Evolutionary conservation across 2,113 vertebrate species (phyloP).

Genomic region (Microcebus griseorufus): DNA sequence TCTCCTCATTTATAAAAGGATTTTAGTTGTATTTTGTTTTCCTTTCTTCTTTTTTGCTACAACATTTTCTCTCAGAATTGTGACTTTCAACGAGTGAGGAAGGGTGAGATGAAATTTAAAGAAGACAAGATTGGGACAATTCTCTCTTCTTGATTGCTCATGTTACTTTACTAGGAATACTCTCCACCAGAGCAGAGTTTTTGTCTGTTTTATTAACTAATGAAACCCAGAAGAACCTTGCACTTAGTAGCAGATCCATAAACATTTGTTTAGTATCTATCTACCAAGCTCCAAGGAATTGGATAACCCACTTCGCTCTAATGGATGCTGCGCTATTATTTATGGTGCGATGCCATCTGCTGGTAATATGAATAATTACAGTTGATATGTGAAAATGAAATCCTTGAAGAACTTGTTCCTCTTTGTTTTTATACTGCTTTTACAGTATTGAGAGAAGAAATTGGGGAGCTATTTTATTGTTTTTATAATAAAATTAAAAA

Average conservation of each 20-base stretch:
- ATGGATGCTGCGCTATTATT: neutral
- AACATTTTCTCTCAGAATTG: neutral
- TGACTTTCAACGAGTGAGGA: neutral
- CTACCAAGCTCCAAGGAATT: neutral
- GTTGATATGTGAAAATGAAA: neutral
- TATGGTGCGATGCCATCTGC: conserved; percentile 60
- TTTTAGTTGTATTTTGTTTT: neutral
- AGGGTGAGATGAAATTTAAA: neutral
- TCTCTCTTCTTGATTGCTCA: neutral
- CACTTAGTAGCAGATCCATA: neutral
- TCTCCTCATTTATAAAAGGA: neutral
- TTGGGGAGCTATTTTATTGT: neutral
- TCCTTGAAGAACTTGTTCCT: neutral
- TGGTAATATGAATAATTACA: conserved; percentile 26
- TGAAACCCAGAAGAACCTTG: neutral
- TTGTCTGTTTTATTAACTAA: neutral
- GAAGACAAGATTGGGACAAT: neutral
- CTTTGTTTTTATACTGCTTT: neutral
- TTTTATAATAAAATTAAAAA: neutral
- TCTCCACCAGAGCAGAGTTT: neutral
- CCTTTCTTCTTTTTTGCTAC: neutral
- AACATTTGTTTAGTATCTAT: neutral
- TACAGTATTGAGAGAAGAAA: neutral
- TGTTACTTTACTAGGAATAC: neutral
- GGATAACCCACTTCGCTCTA: neutral